These are phyloP conservation scores for Calameuta pallipes DNA, from an alignment of 2,888 invertebrate genomes.

Conservation along the genomic window DNA sequence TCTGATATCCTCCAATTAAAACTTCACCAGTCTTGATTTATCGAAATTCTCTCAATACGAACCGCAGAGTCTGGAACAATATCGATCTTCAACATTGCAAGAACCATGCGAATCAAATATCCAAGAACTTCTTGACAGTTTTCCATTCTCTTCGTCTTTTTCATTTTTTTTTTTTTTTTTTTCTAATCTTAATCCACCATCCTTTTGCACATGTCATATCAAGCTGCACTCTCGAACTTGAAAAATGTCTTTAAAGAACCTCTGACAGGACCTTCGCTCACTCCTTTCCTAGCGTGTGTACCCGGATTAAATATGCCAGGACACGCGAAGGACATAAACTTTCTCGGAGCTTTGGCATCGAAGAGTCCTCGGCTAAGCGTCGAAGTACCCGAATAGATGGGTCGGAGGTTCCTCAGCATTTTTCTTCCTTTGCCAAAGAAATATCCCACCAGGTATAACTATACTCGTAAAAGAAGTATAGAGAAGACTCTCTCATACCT, in stretches of 20 bases:
- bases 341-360: not conserved
- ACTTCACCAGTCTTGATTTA: conserved; percentile 42
- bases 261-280: not conserved
- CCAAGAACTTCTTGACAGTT: not conserved
- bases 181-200: no score
- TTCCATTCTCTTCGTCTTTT: not conserved
- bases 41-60: conserved; percentile 22
- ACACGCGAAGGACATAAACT: conserved; percentile 1
- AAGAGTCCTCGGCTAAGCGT: not conserved
- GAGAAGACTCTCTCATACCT: not conserved
- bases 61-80: not conserved
- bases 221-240: not conserved
- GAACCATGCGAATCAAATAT: not conserved
- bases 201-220: not conserved
- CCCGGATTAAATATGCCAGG: not conserved
- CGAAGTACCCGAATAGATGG: not conserved
- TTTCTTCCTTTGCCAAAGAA: not conserved
- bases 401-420: not conserved
- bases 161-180: no score
- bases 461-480: not conserved
- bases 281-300: not conserved
- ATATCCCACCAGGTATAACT: not conserved
- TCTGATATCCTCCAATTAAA: conserved; percentile 35
- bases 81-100: not conserved
- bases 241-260: not conserved